These are phyloP conservation scores for Diacarnus erythraeanus DNA, from an alignment of 37 sponge, comb jelly and placozoan genomes.

Conservation along the genomic window DNA sequence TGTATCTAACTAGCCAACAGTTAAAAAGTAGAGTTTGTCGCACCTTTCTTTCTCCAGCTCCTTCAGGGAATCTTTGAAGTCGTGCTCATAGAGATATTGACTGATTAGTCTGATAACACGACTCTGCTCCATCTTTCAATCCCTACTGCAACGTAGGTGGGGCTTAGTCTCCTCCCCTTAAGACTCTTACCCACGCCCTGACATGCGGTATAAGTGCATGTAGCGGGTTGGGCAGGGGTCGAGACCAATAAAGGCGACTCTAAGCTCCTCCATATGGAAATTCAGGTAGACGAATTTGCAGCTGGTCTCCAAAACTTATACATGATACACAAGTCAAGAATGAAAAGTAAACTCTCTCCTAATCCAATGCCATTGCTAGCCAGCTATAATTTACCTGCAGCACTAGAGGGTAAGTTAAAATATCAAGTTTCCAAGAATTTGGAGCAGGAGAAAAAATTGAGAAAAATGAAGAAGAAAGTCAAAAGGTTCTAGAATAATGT, in stretches of 20 bases:
- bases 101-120: constrained; percentile 29
- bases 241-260: no score
- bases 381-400: no score
- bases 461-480: background rate
- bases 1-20: no score
- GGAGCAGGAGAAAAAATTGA: background rate
- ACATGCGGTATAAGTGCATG: no score
- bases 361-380: no score
- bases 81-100: constrained; percentile 39
- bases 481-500: background rate
- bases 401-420: background rate
- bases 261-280: background rate
- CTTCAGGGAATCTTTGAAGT: constrained; percentile 10
- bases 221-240: no score
- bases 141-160: constrained; percentile 4
- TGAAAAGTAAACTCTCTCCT: background rate
- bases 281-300: background rate
- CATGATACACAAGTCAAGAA: background rate
- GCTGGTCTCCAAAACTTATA: background rate
- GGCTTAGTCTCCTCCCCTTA: no score
- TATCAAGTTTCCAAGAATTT: background rate
- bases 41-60: constrained; percentile 47
- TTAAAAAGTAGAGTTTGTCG: no score
- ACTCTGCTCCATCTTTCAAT: constrained; percentile 24
- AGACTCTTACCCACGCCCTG: no score